These are phyloP conservation scores for Acanthopleura granulata DNA, from an alignment of 2,888 invertebrate species.

Conservation along the genomic window DNA sequence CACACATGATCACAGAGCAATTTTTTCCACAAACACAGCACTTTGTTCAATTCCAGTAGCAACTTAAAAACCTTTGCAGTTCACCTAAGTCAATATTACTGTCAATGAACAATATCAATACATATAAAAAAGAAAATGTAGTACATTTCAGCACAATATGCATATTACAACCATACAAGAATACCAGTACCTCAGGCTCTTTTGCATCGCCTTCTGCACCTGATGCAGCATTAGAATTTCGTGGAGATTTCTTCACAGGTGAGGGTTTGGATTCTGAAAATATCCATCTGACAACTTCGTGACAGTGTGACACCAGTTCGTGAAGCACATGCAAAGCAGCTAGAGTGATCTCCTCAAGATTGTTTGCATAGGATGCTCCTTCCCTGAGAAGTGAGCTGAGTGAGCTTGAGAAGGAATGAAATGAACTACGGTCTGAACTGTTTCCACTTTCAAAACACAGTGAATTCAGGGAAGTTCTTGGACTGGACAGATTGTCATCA, in stretches of 20 bases:
- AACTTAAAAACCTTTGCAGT: too few relatives aligned
- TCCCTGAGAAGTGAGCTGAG: neutral
- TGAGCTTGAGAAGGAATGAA: neutral
- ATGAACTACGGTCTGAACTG: neutral
- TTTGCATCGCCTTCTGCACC: neutral
- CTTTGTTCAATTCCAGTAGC: too few relatives aligned
- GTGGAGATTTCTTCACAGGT: too few relatives aligned
- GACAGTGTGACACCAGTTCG: neutral
- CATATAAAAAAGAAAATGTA: too few relatives aligned
- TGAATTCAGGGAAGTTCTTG: neutral
- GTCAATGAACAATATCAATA: too few relatives aligned
- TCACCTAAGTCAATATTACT: too few relatives aligned
- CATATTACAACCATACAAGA: neutral
- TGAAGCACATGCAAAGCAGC: constrained; percentile 7
- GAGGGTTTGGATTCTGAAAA: neutral
- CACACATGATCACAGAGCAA: too few relatives aligned
- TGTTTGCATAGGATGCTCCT: neutral
- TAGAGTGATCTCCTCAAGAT: neutral
- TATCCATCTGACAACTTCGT: neutral
- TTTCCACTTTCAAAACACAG: neutral
- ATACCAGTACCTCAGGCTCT: neutral
- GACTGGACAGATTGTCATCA: neutral
- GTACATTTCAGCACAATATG: neutral
- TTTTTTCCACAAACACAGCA: too few relatives aligned
- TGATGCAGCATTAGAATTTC: neutral